phyloP scores from a whole-genome alignment of 2,797 vertebrate genomes.

The Coreius guichenoti region DNA sequence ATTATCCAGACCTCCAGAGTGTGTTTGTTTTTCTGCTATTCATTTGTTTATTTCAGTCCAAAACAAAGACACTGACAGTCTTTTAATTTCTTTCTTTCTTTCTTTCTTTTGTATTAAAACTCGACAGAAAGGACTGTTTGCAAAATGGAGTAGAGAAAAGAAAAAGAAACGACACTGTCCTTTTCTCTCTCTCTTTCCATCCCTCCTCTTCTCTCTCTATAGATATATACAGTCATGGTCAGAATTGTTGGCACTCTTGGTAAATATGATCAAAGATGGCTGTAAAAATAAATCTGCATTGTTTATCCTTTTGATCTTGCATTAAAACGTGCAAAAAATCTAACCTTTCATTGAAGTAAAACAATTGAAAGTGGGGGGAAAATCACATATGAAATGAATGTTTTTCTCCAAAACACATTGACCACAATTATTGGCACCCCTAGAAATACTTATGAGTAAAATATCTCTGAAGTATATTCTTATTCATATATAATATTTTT shows the following conservation, averaged over 20 bases:
- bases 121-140: neutral
- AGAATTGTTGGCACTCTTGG: neutral
- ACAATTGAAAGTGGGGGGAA: too few species aligned
- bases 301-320: too few species aligned
- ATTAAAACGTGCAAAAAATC: too few species aligned
- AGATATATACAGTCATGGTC: neutral
- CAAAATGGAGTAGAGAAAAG: neutral
- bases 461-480: too few species aligned
- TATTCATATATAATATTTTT: too few species aligned
- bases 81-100: conserved; percentile 30
- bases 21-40: conserved; percentile 27
- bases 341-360: too few species aligned
- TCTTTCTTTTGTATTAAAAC: neutral
- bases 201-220: neutral
- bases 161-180: neutral
- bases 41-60: conserved; percentile 31
- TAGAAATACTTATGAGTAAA: too few species aligned
- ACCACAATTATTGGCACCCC: too few species aligned
- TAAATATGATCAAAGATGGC: neutral
- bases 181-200: neutral
- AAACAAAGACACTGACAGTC: conserved; percentile 9
- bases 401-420: too few species aligned
- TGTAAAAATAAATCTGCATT: neutral
- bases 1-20: conserved; percentile 24
- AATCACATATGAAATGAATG: too few species aligned